Base-by-base conservation (phyloP, 2,888 invertebrate genomes). In the Lepidocyrtinus sp. region DNA sequence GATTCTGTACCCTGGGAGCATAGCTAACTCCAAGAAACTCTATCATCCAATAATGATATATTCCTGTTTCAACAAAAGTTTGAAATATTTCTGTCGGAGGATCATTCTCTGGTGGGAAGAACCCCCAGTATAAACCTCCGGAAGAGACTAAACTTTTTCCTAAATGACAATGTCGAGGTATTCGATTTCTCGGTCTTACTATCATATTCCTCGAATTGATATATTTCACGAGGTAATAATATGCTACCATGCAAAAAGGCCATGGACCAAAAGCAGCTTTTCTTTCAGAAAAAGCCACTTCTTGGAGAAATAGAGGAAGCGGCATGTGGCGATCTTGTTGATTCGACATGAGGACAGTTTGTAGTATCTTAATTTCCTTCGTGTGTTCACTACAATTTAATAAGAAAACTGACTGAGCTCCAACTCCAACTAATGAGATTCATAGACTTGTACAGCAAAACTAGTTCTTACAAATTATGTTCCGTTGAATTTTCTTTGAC, bases 1-100 rank as follows among this genome's bases (percentile, higher is more conserved):
- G 24, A 19, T 74, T 65, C n/a, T 74, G 74, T 1, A 67, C 74
- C 36, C 65, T 65, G 5, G 25, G 64, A 0, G 74, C 64, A 27
- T 65, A 65, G 2, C 65, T 26, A 19, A 74, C 27, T 3, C 21
- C 65, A 21, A 26, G 26, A 7, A 50, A 50, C 36, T 74, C 74
- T 21, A 36, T 65, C n/a, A 67, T 59, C 74, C 74, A 74, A 3
- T 9, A 36, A 2, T n/a, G 22, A 46, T 65, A 64, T 7, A 74
- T 21, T 21, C 74, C 74, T 1, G 74, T 24, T 3, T 59, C 65
- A 22, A 55, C 50, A n/a, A 74, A 7, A 15, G n/a, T 21, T 22
- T 17, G 19, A 46, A 59, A 65, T n/a, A 55, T 17, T 15, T 55
- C 12, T 5, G 19, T 27, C 5, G 27, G 27, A 9, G 19, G 1